A percentile compares a stretch with the other conserved stretches of the same genome.
Conservation (phyloP, 2,888 invertebrate genomes). For the Brachypalpus laphriformis region DNA sequence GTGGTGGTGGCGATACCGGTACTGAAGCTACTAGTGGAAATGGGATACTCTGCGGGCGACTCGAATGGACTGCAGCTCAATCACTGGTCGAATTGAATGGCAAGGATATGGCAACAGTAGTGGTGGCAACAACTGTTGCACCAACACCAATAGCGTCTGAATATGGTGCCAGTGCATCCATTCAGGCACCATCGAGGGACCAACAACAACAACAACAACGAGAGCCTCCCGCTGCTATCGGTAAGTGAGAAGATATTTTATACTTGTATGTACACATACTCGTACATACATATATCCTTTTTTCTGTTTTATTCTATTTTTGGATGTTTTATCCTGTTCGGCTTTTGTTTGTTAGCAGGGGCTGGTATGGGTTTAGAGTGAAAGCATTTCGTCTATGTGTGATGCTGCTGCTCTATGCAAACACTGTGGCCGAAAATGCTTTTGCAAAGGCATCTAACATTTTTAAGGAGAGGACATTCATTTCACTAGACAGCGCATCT, state of each 20-base stretch:
- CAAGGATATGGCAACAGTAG: conserved; percentile 76
- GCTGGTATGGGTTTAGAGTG: neutral
- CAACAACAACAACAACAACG: conserved; percentile 64
- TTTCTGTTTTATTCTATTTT: conserved; percentile 3
- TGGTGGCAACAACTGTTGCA: conserved; percentile 70
- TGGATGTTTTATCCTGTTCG: conserved; percentile 9
- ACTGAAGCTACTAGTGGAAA: conserved; percentile 74
- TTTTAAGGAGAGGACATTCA: conserved; percentile 43
- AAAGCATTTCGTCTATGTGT: neutral
- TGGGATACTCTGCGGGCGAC: conserved; percentile 78
- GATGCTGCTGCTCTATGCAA: conserved; percentile 24
- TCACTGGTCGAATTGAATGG: conserved; percentile 82
- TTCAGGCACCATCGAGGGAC: conserved; percentile 63
- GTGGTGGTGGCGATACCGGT: conserved; percentile 63
- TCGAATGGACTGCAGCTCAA: conserved; percentile 82
- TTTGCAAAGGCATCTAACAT: conserved; percentile 18
- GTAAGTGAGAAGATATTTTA: conserved; percentile 70
- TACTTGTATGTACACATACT: conserved; percentile 24
- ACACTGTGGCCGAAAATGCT: conserved; percentile 36
- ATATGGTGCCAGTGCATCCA: conserved; percentile 46
- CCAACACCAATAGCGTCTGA: conserved; percentile 62
- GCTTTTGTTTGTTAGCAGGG: neutral
- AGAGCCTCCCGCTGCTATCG: conserved; percentile 42
- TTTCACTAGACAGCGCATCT: conserved; percentile 48
- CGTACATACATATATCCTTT: neutral